Conservation (phyloP, 2,113 vertebrate genomes). For the Myocastor coypus region DNA sequence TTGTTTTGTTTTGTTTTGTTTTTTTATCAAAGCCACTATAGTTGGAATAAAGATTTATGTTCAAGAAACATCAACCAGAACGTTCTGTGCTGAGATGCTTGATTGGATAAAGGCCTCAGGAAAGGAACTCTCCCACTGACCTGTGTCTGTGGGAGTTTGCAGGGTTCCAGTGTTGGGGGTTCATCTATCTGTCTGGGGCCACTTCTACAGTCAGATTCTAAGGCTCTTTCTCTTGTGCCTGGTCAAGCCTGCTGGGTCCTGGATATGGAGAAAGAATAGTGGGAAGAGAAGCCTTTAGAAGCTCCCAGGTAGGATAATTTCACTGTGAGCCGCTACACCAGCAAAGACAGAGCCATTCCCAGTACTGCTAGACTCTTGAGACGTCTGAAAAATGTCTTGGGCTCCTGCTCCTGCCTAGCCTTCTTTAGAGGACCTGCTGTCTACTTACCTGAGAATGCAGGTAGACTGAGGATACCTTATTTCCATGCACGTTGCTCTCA, state of each 20-base stretch:
- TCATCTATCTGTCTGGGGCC: not conserved
- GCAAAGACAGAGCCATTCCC: not conserved
- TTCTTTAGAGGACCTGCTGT: not conserved
- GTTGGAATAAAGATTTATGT: slow-evolving; percentile 72
- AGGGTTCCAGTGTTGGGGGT: not conserved
- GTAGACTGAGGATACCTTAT: not conserved
- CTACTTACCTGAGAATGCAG: not conserved
- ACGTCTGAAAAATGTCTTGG: not conserved
- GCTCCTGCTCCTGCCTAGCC: not conserved
- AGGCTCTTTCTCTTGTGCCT: not conserved
- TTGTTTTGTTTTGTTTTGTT: too few relatives aligned
- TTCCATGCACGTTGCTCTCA: not conserved
- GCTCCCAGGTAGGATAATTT: not conserved
- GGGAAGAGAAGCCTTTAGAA: not conserved
- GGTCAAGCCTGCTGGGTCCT: not conserved
- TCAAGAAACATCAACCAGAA: slow-evolving; percentile 77
- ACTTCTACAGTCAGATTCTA: not conserved
- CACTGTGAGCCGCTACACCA: not conserved
- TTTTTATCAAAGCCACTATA: slow-evolving; percentile 65
- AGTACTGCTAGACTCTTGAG: not conserved
- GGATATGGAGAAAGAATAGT: not conserved
- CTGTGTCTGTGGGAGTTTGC: slow-evolving; percentile 16
- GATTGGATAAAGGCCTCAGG: slow-evolving; percentile 54
- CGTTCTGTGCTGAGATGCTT: slow-evolving; percentile 74
- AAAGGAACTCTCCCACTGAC: not conserved